These are phyloP conservation scores for Dasypogon diadema DNA, from an alignment of 2,888 invertebrate genomes.

Conservation along the genomic window DNA sequence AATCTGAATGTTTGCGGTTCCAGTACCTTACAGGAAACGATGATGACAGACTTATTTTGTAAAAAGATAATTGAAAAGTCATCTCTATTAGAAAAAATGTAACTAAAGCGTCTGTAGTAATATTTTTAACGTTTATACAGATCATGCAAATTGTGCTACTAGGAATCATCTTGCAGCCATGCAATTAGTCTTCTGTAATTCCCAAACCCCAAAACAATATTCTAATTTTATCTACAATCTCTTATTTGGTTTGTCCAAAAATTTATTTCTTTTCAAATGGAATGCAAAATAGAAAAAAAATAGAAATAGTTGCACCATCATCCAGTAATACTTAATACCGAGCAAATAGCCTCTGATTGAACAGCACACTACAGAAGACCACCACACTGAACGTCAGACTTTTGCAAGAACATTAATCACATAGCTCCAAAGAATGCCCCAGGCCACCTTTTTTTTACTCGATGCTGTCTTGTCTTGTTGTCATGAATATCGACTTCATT, in stretches of 20 bases:
- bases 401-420: conserved; percentile 46
- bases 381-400: conserved; percentile 35
- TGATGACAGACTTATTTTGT: too few relatives aligned
- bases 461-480: conserved; percentile 40
- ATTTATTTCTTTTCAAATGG: neutral
- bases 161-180: too few relatives aligned
- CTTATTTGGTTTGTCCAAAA: neutral
- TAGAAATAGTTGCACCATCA: conserved; percentile 16
- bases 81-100: too few relatives aligned
- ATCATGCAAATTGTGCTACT: too few relatives aligned
- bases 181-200: too few relatives aligned
- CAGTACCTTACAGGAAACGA: too few relatives aligned
- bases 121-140: too few relatives aligned
- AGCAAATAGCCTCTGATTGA: conserved; percentile 46
- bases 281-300: conserved; percentile 13
- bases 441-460: conserved; percentile 23
- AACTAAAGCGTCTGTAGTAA: too few relatives aligned
- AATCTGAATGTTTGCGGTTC: too few relatives aligned
- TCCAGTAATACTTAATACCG: conserved; percentile 38
- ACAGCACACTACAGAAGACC: conserved; percentile 22
- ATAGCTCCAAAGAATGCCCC: conserved; percentile 25
- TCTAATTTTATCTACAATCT: neutral
- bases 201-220: too few relatives aligned
- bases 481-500: conserved; percentile 46
- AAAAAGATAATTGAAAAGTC: too few relatives aligned